Evolutionary conservation across 2,113 vertebrate genomes (phyloP).

Genomic region (Oceanites oceanicus): DNA sequence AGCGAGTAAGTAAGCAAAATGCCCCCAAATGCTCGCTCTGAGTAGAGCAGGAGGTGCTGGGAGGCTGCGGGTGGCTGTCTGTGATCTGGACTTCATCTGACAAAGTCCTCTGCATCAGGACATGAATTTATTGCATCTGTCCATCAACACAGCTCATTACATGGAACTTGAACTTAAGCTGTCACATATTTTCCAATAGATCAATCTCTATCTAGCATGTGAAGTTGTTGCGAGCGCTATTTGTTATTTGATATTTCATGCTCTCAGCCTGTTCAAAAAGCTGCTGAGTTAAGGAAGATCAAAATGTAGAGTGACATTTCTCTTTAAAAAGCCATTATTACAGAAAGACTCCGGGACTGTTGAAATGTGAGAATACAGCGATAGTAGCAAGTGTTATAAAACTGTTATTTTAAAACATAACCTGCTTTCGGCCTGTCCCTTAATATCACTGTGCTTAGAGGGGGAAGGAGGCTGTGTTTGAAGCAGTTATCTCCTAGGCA

Average conservation of each 20-base stretch:
- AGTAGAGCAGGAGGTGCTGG: background rate
- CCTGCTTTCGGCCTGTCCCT: background rate
- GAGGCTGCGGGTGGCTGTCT: background rate
- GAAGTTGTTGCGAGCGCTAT: background rate
- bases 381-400: background rate
- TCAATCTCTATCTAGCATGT: constrained; percentile 23
- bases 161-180: constrained; percentile 33
- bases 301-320: constrained; percentile 19
- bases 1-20: background rate
- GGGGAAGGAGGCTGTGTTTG: background rate
- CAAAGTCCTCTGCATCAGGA: background rate
- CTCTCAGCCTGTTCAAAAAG: constrained; percentile 18
- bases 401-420: constrained; percentile 7
- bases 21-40: background rate
- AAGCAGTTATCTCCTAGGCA: constrained; percentile 28
- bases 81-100: constrained; percentile 35
- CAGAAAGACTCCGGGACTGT: background rate
- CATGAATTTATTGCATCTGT: constrained; percentile 15
- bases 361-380: background rate
- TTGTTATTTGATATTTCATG: constrained; percentile 32
- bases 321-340: background rate
- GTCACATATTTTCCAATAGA: constrained; percentile 38
- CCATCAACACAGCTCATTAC: constrained; percentile 3
- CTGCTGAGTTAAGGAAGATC: constrained; percentile 15
- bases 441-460: background rate